Percentiles rank a stretch among this genome's conserved stretches.
These are phyloP conservation scores for Melinopterus prodromus DNA, from an alignment of 2,888 invertebrate species.

Conservation along the genomic window DNA sequence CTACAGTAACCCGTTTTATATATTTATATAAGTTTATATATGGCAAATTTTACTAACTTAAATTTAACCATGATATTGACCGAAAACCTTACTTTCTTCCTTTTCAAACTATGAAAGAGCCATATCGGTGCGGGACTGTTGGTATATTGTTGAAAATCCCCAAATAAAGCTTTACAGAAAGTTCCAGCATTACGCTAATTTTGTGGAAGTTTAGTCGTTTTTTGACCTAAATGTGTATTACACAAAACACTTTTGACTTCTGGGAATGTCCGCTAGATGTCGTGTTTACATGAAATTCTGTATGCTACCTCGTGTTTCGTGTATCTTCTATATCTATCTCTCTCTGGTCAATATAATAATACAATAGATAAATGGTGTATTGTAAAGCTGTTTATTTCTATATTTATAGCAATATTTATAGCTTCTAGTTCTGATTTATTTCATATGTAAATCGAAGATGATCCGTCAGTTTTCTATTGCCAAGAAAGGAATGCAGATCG, in stretches of 20 bases:
- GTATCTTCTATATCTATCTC: slow-evolving; percentile 36
- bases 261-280: slow-evolving; percentile 16
- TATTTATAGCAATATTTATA: slow-evolving; percentile 38
- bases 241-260: neutral
- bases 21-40: too few relatives aligned
- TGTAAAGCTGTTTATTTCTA: slow-evolving; percentile 6
- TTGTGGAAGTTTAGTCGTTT: too few relatives aligned
- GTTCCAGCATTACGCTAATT: too few relatives aligned
- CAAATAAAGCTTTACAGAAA: too few relatives aligned
- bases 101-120: too few relatives aligned
- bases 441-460: neutral
- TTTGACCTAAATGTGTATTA: neutral
- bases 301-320: slow-evolving; percentile 22
- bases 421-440: slow-evolving; percentile 37
- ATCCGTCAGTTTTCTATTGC: slow-evolving; percentile 25
- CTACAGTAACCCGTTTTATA: too few relatives aligned
- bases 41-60: too few relatives aligned
- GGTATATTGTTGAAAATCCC: too few relatives aligned
- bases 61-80: too few relatives aligned
- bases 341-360: slow-evolving; percentile 37
- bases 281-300: slow-evolving; percentile 9
- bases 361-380: neutral
- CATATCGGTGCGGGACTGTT: too few relatives aligned
- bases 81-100: too few relatives aligned
- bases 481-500: slow-evolving; percentile 16